Evolutionary conservation across 2,888 invertebrate species (phyloP), one percentile per base, ranked within the genome.

Genomic region (Nomada fucata): DNA sequence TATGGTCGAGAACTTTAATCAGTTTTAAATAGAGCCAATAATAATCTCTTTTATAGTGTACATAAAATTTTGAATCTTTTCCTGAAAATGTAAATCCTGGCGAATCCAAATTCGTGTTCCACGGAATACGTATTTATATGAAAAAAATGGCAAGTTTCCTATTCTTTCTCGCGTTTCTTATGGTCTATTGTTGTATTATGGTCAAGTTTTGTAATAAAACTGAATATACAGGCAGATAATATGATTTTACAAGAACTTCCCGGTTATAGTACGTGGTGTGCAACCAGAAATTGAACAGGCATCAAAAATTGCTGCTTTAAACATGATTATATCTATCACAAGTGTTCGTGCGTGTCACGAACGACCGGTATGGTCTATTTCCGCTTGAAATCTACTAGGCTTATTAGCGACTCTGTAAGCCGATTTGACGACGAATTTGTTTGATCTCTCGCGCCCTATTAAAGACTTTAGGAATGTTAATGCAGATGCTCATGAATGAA

Each of bases 311-410:
- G 53, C 57, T 76, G 20, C 67, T 69, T 81, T 52, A 80, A 61
- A 76, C 63, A 47, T 57, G 61, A 73, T 82, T 78, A 78, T 53
- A 50, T 63, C 42, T 53, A 64, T 47, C 68, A 50, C 20, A 64
- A 76, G 71, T 59, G 61, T 42, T 47, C 63, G 59, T 79, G 73
- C 74, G 73, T 75, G 71, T 69, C 59, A 65, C 76, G 75, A 80
- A 74, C 63, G 69, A 53, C 44, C 72, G 68, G 74, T 75, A 69
- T 67, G 65, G 59, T 76, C 77, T 77, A 80, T 80, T 83, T 84
- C 84, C 84, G 84, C 71, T 80, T 57, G 77, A 77, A 73, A 80
- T 83, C 70, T 59, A 73, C 72, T 67, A 53, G 53, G 71, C 60
- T 78, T 68, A 83, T 82, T 82, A 76, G 26, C 69, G 29, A 57